Evolutionary conservation across 2,113 vertebrate species (phyloP), one percentile per base, ranked within the genome.

Genomic region (Platichthys flesus): DNA sequence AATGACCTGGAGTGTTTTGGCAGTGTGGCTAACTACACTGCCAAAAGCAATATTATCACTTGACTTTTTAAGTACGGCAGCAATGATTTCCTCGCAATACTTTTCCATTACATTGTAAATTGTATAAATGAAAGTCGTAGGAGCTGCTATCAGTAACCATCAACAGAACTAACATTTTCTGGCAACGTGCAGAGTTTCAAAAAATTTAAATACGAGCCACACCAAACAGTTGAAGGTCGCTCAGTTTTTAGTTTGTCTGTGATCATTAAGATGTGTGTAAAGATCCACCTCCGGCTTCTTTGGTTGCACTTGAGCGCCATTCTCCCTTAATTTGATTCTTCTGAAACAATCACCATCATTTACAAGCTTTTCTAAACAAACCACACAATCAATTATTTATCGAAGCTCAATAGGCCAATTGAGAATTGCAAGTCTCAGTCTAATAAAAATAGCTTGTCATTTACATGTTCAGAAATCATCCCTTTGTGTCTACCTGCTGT

Each of bases 281-380:
- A 35, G 47, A 35, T 24, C 37, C 9, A 10, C 20, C 14, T 9
- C 40, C 13, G 31, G 51, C 59, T n/a, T 54, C 21, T 65, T 24
- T 45, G 42, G 42, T 12, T 45, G 42, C 42, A 45, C 14, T 45
- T 45, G 42, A 45, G 42, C 56, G 24, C n/a, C 49, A 51, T 58
- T 42, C 4, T n/a, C 71, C 31, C 51, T 59, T 5, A 60, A 55
- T 31, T 31, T 70, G 54, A 52, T 64, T 63, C 52, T 42, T 70
- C 28, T 54, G 31, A 75, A 61, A 35, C 60, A 70, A 74, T 70
- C 60, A 70, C 23, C 28, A 65, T 66, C 47, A 64, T 16, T 76
- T 59, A 42, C 20, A 51, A 59, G 59, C 71, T 52, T 45, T 70
- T 61, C 14, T 14, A 45, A 81, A 75, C 60, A 45, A 52, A 42